Percentiles rank a stretch among this genome's conserved stretches.
phyloP scores from a whole-genome alignment of 2,113 vertebrate genomes.

The Nycticebus coucang region DNA sequence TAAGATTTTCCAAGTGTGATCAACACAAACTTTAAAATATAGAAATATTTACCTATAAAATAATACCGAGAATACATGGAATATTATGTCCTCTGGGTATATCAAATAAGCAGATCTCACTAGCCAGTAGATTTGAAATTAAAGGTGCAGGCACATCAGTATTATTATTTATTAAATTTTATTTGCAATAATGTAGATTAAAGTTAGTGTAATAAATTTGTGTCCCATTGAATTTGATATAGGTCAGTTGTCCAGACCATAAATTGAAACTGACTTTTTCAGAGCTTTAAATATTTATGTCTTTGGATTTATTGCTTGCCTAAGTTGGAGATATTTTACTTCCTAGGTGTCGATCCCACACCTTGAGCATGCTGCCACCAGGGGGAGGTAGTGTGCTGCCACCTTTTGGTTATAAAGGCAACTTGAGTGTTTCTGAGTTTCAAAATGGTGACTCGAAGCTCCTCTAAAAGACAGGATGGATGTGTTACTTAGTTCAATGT shows the following conservation, averaged over 20 bases:
- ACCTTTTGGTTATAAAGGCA: neutral
- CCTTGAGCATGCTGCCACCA: slow-evolving; percentile 35
- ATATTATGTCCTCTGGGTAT: neutral
- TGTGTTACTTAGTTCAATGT: too few species aligned
- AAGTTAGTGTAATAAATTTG: neutral
- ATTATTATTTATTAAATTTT: slow-evolving; percentile 32
- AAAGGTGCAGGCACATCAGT: neutral
- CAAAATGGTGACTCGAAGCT: slow-evolving; percentile 49
- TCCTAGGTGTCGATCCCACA: neutral
- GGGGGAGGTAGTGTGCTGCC: slow-evolving; percentile 54
- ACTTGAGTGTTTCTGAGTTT: neutral
- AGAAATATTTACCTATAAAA: neutral
- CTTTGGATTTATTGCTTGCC: neutral
- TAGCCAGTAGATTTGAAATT: neutral
- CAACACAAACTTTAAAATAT: neutral
- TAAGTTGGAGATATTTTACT: neutral
- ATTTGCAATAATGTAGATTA: neutral
- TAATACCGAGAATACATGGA: neutral
- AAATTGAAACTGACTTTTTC: neutral
- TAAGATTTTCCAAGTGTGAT: slow-evolving; percentile 64
- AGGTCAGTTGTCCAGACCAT: neutral
- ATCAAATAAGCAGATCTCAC: neutral
- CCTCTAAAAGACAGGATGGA: neutral
- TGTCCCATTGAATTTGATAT: neutral
- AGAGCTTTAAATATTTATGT: neutral